Base-by-base conservation (phyloP, 53 echinoderm and acorn worm genomes). In the Mesocentrotus franciscanus region DNA sequence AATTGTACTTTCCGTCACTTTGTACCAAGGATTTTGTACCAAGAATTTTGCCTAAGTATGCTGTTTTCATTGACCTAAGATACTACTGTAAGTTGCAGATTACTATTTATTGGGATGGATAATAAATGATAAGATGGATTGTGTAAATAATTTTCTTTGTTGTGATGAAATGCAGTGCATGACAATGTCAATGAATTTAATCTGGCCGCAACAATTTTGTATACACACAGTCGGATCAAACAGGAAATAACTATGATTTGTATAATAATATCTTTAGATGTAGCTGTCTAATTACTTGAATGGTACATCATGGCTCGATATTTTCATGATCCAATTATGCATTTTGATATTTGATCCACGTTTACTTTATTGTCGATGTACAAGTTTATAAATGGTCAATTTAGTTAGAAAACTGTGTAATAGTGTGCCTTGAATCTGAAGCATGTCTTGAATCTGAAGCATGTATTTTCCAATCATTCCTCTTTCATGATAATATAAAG, bases 11-110 rank as follows among this genome's bases (percentile, higher is more conserved):
- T 72, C 29, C 8, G 13, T 71, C 71, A 71, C 71, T 78, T 78
- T 72, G 27, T 76, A 76, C 76, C 76, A 30, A 85, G 56, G 24
- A 85, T 55, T 90, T 60, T 60, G 81, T 76, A 76, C 76, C 76
- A 30, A 85, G 56, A 49, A 85, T 55, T 90, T 60, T 60, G 81
- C 81, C 13, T 72, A 1, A 20, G 81, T 81, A 42, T 81, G 81
- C 81, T 81, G 81, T 27, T 81, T 42, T 81, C 36, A 6, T 81
- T 18, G 18, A 39, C 18, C 81, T 18, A 42, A 36, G 34, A 81
- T 42, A 20, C 3, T 81, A 6, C 22, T 39, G 81, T 33, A 30
- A 33, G 13, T 13, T 13, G 24, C 20, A 68, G 68, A 68, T 68
- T 9, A 24, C 24, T 68, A 68, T 68, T 68, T 68, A 68, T 68